Base-by-base conservation (phyloP, 2,797 vertebrate genomes). In the Gastrophryne carolinensis region DNA sequence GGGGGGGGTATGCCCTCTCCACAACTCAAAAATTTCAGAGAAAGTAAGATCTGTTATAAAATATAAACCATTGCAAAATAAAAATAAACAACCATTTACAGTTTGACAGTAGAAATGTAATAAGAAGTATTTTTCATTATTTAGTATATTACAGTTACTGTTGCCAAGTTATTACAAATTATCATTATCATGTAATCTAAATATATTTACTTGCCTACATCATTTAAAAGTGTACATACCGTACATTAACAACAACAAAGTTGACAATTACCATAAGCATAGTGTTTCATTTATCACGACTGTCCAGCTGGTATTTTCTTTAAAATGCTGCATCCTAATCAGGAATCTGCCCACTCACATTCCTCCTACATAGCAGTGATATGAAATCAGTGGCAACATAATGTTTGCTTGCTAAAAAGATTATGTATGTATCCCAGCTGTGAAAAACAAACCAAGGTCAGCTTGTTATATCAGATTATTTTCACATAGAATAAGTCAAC, bases 221-320 rank as follows among this genome's bases (percentile, higher is more conserved):
- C n/a, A n/a, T n/a, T n/a, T n/a, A n/a, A n/a, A n/a, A n/a, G n/a
- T 61, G 47, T 37, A 41, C 12, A 61, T 37, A 72, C 62, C 4
- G 15, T 23, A 61, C 26, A 52, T 12, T 13, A 58, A 39, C 63
- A 37, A 24, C 57, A 66, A 35, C 11, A 68, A 39, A 53, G 32
- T 53, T 70, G 30, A 70, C 13, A 44, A 44, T 63, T 62, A 63
- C 35, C 53, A 35, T 63, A 19, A 41, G 54, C 49, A 52, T 47
- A 53, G 21, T 44, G 56, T 76, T 76, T 63, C 44, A 63, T 76
- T 76, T 63, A 76, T 76, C 74, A 41, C 35, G 11, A 34, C 49
- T 56, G 49, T 70, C 66, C 58, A 76, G 74, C 35, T 70, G 64
- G 65, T 56, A 54, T 54, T 50, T 69, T 50, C 27, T 76, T 76